Evolutionary conservation across 2,888 invertebrate species (phyloP).

Genomic region (Syrphus vitripennis): DNA sequence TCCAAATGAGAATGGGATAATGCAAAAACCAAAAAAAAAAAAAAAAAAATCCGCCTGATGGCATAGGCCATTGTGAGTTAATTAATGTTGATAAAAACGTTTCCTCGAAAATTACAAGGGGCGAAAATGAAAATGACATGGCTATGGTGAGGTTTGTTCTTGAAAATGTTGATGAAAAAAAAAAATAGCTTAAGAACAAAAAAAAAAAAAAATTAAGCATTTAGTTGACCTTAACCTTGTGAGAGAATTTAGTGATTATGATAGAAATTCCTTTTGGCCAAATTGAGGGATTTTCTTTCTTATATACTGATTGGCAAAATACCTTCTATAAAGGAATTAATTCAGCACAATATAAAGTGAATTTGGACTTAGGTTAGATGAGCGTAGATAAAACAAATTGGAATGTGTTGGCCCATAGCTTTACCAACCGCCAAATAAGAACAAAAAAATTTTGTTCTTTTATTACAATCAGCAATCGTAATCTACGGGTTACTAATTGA

Average conservation of each 20-base stretch:
- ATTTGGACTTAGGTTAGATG: neutral
- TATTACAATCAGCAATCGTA: neutral
- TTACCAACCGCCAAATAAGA: neutral
- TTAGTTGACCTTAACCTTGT: neutral
- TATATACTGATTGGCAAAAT: neutral
- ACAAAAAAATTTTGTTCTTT: neutral
- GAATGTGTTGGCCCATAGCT: neutral
- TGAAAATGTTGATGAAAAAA: neutral
- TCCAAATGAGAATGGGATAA: neutral
- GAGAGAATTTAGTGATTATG: neutral
- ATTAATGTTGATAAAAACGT: neutral
- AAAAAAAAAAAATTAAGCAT: neutral
- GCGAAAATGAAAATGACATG: neutral
- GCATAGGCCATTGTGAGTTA: neutral
- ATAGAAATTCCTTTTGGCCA: neutral
- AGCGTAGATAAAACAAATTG: neutral
- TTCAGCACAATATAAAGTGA: neutral
- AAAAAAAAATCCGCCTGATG: neutral
- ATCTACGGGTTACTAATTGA: too few relatives aligned
- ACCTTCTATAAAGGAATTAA: neutral
- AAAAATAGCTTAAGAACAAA: neutral
- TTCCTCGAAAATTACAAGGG: neutral
- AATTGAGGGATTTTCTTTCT: neutral
- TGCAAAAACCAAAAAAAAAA: too few relatives aligned
- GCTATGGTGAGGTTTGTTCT: neutral